These are phyloP conservation scores for Passerina amoena DNA, from an alignment of 2,113 vertebrate genomes.

Conservation along the genomic window DNA sequence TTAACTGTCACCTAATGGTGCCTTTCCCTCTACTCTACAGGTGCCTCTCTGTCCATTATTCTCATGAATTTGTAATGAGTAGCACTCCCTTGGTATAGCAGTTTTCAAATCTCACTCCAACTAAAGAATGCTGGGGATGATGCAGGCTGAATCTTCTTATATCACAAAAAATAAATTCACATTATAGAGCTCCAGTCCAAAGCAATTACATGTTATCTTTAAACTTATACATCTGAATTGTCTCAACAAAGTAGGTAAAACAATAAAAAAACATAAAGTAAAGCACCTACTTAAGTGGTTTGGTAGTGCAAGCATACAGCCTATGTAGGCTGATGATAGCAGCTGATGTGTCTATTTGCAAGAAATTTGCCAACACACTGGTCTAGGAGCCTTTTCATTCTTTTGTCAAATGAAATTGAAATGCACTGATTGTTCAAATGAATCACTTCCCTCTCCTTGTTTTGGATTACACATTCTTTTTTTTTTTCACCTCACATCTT, in stretches of 20 bases:
- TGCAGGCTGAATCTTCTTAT: neutral
- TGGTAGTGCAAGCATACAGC: neutral
- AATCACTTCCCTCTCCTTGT: conserved; percentile 53
- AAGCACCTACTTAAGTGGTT: neutral
- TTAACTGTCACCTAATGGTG: neutral
- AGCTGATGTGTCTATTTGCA: neutral
- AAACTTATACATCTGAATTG: neutral
- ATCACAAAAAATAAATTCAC: neutral
- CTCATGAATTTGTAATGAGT: neutral
- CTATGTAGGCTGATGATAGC: neutral
- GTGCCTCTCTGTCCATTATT: neutral
- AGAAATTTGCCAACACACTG: neutral
- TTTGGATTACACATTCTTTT: conserved; percentile 26
- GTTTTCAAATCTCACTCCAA: neutral
- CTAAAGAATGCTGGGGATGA: neutral
- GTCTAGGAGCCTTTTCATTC: conserved; percentile 27
- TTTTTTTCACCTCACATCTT: conserved; percentile 9
- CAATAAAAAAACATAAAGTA: neutral
- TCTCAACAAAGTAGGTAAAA: neutral
- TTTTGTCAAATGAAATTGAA: conserved; percentile 46
- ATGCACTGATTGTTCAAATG: conserved; percentile 50
- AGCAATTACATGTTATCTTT: neutral
- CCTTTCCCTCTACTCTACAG: neutral
- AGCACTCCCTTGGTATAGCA: neutral
- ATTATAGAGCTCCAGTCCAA: neutral